Evolutionary conservation across 2,888 invertebrate genomes (phyloP), one percentile per base, ranked within the genome.

Genomic region (Alsophila aescularia): DNA sequence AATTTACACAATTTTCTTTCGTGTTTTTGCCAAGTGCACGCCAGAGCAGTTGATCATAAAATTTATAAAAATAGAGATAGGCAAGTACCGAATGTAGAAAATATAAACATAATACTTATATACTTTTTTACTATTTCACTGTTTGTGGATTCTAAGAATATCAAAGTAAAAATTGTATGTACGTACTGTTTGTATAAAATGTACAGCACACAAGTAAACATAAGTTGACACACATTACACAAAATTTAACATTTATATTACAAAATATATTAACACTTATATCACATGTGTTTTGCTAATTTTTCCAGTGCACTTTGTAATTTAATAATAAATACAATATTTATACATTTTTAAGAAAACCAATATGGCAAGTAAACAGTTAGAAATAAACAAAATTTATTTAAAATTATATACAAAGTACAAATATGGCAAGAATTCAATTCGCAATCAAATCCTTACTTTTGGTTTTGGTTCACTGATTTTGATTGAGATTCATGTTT

Each of bases 401-500:
- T 34, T 40, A 29, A 29, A 29, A 1, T 10, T 29, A 16, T 16
- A 5, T 21, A 39, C n/a, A 27, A 40, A 1, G 24, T 24, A 14
- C n/a, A 27, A 6, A 9, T 18, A 42, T 39, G 31, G 18, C 34
- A 45, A 52, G 16, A 70, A 72, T 52, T 72, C 73, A 77, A 77
- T 74, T 76, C 73, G 55, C 57, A 64, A 58, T 73, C 74, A 79
- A 77, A 73, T 79, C 75, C 77, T 54, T 50, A 43, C 14, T 29
- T 49, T 41, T 50, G 24, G 18, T 42, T 32, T 32, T 29, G n/a
- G 10, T 45, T 47, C 29, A 41, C 10, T 43, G 13, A 48, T 53
- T 47, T 43, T 36, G 32, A 35, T 32, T 69, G 72, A 77, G 70
- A 77, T 78, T 80, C 65, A 69, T 67, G 64, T 57, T 57, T 44